Base-by-base conservation (phyloP, 2,113 vertebrate species). In the Oryzias melastigma region DNA sequence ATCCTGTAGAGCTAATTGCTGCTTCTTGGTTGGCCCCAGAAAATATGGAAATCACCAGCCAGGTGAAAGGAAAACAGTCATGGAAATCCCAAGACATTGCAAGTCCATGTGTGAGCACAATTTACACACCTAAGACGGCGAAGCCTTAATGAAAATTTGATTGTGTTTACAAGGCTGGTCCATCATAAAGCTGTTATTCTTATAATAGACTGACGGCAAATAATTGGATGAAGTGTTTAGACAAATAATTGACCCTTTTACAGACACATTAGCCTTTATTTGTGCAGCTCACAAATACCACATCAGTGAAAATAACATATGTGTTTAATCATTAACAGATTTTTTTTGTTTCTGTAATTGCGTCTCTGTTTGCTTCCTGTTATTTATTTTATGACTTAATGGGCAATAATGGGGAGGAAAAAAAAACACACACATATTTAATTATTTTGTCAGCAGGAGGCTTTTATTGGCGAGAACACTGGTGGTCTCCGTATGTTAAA, bases 1-100 rank as follows among this genome's bases (percentile, higher is more conserved):
- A 82, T 77, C 81, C 76, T 78, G 69, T 72, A 71, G 67, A 53
- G 72, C 76, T 89, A 80, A 87, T 82, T 85, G 81, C 69, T 19
- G 25, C 64, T 70, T 64, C 61, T 59, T 49, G 25, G 47, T 78
- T 42, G 54, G 68, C 62, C 52, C 68, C 61, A 65, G 69, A 59
- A 73, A 68, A 22, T 15, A 40, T 60, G 62, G 46, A 78, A 79
- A 80, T 45, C 67, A 67, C 58, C 70, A 43, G 48, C 52, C 14
- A 22, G 56, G 68, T 41, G 17, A 71, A 52, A 45, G 40, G 16
- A 57, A 63, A 57, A 47, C 45, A 14, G 15, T 53, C 52, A 35
- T 35, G 35, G 10, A 35, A 35, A 12, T 35, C 35, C 35, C 35
- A 35, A 35, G 35, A 35, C 35, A 35, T 35, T 35, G 35, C 35